A percentile compares a stretch with the other conserved stretches of the same genome.
These are phyloP conservation scores for Ceratosolen fusciceps DNA, from an alignment of 1,140 invertebrate genomes.

Conservation along the genomic window DNA sequence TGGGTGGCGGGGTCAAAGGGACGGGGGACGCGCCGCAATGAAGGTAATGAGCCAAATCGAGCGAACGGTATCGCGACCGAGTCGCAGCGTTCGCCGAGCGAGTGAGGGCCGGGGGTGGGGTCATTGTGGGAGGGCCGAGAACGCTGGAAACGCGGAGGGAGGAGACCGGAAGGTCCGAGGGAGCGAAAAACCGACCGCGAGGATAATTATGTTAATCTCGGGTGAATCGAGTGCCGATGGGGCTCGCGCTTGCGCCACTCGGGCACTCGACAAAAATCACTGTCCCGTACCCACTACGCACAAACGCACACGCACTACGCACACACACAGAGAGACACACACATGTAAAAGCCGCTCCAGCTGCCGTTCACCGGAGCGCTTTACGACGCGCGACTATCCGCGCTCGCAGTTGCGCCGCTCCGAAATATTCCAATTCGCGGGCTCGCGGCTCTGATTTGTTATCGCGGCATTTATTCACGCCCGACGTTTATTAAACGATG, in stretches of 20 bases:
- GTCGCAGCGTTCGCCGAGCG: background rate
- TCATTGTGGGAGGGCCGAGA: background rate
- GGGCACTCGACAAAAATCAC: slow-evolving; percentile 39
- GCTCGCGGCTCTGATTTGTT: slow-evolving; percentile 64
- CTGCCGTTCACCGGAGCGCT: slow-evolving; percentile 35
- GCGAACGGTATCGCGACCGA: slow-evolving; percentile 19
- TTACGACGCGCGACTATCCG: slow-evolving; percentile 41
- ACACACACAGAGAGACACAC: no score
- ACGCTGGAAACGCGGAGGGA: background rate
- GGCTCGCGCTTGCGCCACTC: background rate
- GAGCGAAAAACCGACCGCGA: slow-evolving; percentile 44
- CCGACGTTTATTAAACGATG: slow-evolving; percentile 68
- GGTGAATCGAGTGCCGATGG: slow-evolving; percentile 26
- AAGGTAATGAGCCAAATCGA: slow-evolving; percentile 44
- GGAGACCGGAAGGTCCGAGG: background rate
- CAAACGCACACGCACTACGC: no score
- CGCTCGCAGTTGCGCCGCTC: slow-evolving; percentile 31
- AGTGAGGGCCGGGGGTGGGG: background rate
- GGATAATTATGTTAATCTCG: slow-evolving; percentile 47
- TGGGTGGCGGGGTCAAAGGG: background rate
- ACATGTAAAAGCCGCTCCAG: slow-evolving; percentile 29
- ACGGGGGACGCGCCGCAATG: slow-evolving; percentile 16
- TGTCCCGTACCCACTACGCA: no score
- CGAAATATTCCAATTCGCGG: slow-evolving; percentile 41
- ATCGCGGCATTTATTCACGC: slow-evolving; percentile 67